Evolutionary conservation across 2,797 vertebrate species (phyloP).

Genomic region (Craterocephalus amniculus): DNA sequence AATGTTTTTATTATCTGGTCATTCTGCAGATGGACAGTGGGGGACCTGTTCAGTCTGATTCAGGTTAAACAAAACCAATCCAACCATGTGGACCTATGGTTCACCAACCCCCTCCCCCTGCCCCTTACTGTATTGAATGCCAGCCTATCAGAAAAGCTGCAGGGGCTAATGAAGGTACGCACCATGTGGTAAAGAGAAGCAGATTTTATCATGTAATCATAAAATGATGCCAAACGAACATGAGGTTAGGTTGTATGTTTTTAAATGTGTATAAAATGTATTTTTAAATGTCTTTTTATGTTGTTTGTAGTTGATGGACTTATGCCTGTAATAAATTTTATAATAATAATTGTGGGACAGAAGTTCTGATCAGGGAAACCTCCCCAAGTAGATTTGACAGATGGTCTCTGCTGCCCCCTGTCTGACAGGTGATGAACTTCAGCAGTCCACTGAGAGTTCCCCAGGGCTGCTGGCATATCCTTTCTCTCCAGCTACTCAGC

Average conservation of each 20-base stretch:
- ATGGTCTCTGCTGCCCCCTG: conserved; percentile 50
- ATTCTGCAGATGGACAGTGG: conserved; percentile 44
- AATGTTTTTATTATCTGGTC: not conserved
- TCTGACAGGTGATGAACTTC: conserved; percentile 89
- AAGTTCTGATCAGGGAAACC: not conserved
- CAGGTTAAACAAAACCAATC: conserved; percentile 85
- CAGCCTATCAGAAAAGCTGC: conserved; percentile 83
- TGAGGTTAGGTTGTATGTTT: not conserved
- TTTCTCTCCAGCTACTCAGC: conserved; percentile 88
- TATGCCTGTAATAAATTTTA: too few relatives aligned
- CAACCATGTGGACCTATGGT: conserved; percentile 90
- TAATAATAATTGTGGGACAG: too few relatives aligned
- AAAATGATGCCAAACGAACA: not conserved
- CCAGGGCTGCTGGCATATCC: conserved; percentile 91
- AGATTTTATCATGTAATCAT: not conserved
- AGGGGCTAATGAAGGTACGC: conserved; percentile 86
- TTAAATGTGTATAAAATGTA: too few relatives aligned
- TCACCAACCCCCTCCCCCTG: conserved; percentile 85
- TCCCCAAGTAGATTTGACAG: not conserved
- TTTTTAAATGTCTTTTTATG: too few relatives aligned
- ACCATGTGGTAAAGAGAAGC: not conserved
- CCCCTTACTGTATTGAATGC: conserved; percentile 85
- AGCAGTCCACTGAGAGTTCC: conserved; percentile 84
- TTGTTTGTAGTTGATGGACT: too few relatives aligned
- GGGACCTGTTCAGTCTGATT: conserved; percentile 83